Conservation (phyloP, 92 coral and sea anemone genomes). For the Zoanthus gigantus region DNA sequence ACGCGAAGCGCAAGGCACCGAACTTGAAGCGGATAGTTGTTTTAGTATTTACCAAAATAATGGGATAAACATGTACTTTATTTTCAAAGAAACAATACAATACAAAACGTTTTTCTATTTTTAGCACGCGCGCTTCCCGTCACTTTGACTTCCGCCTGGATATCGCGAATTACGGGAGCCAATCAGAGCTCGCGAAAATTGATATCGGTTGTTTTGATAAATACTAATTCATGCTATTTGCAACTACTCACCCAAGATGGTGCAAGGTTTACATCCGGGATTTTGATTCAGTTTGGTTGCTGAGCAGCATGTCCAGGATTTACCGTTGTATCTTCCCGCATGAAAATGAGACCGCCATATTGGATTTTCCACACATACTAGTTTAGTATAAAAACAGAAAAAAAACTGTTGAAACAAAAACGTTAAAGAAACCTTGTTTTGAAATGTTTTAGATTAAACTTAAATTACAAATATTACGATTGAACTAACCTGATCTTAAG, state of each 20-base stretch:
- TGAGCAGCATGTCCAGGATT: conserved; percentile 80
- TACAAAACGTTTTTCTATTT: too few species aligned
- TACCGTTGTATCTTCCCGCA: conserved; percentile 84
- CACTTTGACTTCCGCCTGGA: too few species aligned
- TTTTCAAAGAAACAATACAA: too few species aligned
- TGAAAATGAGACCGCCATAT: conserved; percentile 71
- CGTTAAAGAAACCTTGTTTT: background rate
- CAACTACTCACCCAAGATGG: conserved; percentile 63
- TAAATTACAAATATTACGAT: background rate
- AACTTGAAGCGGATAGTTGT: too few species aligned
- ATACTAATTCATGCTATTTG: too few species aligned
- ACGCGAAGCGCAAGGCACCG: too few species aligned
- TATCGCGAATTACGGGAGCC: too few species aligned
- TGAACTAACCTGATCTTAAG: conserved; percentile 64
- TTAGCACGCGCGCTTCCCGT: too few species aligned
- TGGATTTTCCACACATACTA: conserved; percentile 81
- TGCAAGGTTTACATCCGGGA: conserved; percentile 80
- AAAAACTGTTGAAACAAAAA: background rate
- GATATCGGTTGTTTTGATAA: too few species aligned
- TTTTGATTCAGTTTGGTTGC: conserved; percentile 59
- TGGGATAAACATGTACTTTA: too few species aligned
- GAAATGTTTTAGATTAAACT: background rate
- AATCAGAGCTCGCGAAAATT: too few species aligned
- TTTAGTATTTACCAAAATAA: too few species aligned
- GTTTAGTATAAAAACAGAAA: background rate